A percentile compares a stretch with the other conserved stretches of the same genome.
Conservation (phyloP, 2,888 invertebrate species). For the Leptothorax acervorum region DNA sequence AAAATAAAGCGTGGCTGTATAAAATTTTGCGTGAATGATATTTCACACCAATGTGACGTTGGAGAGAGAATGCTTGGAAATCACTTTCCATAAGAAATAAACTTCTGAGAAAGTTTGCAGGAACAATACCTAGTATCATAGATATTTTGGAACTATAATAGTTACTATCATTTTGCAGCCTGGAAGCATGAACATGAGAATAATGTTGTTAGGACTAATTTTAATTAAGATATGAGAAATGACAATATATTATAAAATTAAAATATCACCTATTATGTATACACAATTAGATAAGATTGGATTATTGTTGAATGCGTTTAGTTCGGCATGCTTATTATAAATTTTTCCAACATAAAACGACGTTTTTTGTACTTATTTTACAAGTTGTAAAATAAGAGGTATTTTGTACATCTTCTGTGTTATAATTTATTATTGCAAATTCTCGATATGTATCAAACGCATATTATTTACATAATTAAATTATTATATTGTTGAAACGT, state of each 20-base stretch:
- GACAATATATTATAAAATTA: slow-evolving; percentile 18
- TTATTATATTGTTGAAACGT: not conserved
- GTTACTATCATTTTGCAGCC: not conserved
- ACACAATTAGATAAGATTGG: not conserved
- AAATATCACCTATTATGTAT: not conserved
- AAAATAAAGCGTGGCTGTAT: slow-evolving; percentile 5
- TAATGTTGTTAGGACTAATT: not conserved
- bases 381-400: slow-evolving; percentile 3
- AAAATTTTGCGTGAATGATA: slow-evolving; percentile 10
- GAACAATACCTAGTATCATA: not conserved
- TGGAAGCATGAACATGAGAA: not conserved
- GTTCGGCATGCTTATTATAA: not conserved
- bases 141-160: not conserved
- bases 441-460: not conserved
- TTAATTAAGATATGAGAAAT: not conserved
- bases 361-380: slow-evolving; percentile 17
- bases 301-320: slow-evolving; percentile 26
- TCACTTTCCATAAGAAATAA: slow-evolving; percentile 7
- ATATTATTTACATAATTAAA: slow-evolving; percentile 17
- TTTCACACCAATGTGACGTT: not conserved
- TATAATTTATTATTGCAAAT: not conserved
- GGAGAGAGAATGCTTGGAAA: not conserved
- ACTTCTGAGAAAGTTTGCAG: not conserved
- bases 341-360: not conserved
- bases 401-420: not conserved